A percentile compares a stretch with the other conserved stretches of the same genome.
These are phyloP conservation scores for Furcifer pardalis DNA, from an alignment of 2,797 vertebrate species.

Conservation along the genomic window DNA sequence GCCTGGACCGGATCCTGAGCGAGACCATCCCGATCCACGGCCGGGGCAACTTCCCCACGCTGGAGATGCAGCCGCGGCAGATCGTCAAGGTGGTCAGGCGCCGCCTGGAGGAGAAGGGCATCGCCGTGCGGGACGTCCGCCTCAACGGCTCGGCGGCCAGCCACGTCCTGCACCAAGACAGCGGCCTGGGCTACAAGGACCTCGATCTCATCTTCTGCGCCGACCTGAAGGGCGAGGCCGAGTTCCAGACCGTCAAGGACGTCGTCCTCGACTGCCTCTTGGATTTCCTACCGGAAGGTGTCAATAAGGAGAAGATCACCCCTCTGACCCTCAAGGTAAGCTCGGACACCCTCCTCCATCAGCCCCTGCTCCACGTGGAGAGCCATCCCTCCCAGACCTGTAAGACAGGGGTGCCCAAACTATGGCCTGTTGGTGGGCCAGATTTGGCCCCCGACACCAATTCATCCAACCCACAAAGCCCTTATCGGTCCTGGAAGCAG, in stretches of 20 bases:
- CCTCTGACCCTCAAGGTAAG: slow-evolving; percentile 95
- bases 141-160: slow-evolving; percentile 97
- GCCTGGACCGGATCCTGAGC: slow-evolving; percentile 92
- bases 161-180: slow-evolving; percentile 93
- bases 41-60: slow-evolving; percentile 96
- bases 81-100: slow-evolving; percentile 95
- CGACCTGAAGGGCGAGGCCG: slow-evolving; percentile 91
- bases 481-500: too few relatives aligned
- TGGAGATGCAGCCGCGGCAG: slow-evolving; percentile 93
- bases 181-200: slow-evolving; percentile 97
- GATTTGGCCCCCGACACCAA: too few relatives aligned
- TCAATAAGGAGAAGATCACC: slow-evolving; percentile 97
- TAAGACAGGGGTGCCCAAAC: too few relatives aligned
- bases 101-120: slow-evolving; percentile 90
- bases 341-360: too few relatives aligned
- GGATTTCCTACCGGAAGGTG: slow-evolving; percentile 97
- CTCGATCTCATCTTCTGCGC: slow-evolving; percentile 98
- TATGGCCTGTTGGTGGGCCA: too few relatives aligned
- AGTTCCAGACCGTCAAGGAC: slow-evolving; percentile 98
- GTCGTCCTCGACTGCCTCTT: slow-evolving; percentile 97
- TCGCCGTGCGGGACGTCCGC: slow-evolving; percentile 91
- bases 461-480: too few relatives aligned
- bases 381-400: too few relatives aligned
- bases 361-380: too few relatives aligned
- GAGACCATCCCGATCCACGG: slow-evolving; percentile 98